Base-by-base conservation (phyloP, 2,888 invertebrate genomes). In the Cabera pusaria region DNA sequence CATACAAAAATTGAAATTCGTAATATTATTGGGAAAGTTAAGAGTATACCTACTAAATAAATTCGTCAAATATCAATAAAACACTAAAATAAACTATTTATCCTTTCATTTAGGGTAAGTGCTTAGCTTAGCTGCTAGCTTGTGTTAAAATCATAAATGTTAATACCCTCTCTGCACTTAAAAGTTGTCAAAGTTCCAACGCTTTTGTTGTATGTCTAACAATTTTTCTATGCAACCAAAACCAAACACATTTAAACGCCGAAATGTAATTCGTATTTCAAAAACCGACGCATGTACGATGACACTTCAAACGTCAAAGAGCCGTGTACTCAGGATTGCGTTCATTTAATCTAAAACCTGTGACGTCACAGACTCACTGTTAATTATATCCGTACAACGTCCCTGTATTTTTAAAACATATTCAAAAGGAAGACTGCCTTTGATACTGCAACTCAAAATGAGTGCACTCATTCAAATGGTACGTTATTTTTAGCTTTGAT, bases 391-490 rank as follows among this genome's bases (percentile, higher is more conserved):
- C 62, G 28, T 24, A 42, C 40, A 12, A 11, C 22, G 35, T 26
- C 19, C 51, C 51, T 71, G 67, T 66, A 68, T 60, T 65, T 71
- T 72, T 61, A 72, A 69, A 78, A 72, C 64, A 67, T 70, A 73
- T 70, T 85, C 77, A 85, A 86, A 80, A 82, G 84, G 85, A 86
- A 81, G 83, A 82, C 75, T 57, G 44, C 64, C 84, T 86, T 86
- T 85, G 84, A 82, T 69, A 72, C 71, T 69, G 64, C 67, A 64
- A 76, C 61, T 73, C 71, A 70, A 60, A 59, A 52, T 24, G 27
- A 85, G 57, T 33, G 53, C 45, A 44, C 55, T 55, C 27, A 23
- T 22, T 24, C 31, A 38, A 44, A 46, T 49, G 45, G 37, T 33
- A 34, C 28, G 33, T 27, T 18, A 22, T 14, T 5, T 32, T 18